These are phyloP conservation scores for Noctua pronuba DNA, from an alignment of 2,888 invertebrate species.

Conservation along the genomic window DNA sequence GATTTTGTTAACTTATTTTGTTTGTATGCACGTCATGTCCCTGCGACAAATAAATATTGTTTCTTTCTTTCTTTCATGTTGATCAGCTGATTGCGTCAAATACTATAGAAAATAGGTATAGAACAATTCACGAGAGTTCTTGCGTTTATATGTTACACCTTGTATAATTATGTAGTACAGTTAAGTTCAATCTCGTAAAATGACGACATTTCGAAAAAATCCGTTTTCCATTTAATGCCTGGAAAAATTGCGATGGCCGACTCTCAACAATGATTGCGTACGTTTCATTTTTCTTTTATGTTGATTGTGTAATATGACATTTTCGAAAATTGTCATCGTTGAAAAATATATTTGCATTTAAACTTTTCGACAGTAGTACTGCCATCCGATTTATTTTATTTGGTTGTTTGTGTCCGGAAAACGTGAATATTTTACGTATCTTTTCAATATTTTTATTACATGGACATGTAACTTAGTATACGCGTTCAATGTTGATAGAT, in stretches of 20 bases:
- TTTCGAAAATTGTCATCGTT: constrained; percentile 37
- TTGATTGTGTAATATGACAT: constrained; percentile 51
- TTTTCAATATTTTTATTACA: too few species aligned
- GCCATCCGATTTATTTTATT: constrained; percentile 5
- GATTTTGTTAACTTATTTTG: too few species aligned
- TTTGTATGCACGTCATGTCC: too few species aligned
- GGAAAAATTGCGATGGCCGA: constrained; percentile 40
- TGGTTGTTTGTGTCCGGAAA: background rate
- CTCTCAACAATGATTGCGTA: constrained; percentile 58
- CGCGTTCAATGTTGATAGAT: too few species aligned
- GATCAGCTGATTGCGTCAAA: too few species aligned
- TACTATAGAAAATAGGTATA: background rate
- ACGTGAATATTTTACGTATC: background rate
- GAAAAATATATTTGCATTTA: constrained; percentile 44
- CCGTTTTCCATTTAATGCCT: constrained; percentile 35
- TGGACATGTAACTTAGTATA: too few species aligned
- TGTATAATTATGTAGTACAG: background rate
- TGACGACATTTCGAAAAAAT: constrained; percentile 24
- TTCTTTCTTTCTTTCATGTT: too few species aligned
- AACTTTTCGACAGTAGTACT: constrained; percentile 22
- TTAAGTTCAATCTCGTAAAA: constrained; percentile 8
- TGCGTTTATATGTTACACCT: background rate
- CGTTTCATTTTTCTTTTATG: constrained; percentile 52
- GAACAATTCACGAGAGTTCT: background rate
- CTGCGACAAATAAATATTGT: too few species aligned